Base-by-base conservation (phyloP, 2,797 vertebrate genomes). In the Anas georgica region DNA sequence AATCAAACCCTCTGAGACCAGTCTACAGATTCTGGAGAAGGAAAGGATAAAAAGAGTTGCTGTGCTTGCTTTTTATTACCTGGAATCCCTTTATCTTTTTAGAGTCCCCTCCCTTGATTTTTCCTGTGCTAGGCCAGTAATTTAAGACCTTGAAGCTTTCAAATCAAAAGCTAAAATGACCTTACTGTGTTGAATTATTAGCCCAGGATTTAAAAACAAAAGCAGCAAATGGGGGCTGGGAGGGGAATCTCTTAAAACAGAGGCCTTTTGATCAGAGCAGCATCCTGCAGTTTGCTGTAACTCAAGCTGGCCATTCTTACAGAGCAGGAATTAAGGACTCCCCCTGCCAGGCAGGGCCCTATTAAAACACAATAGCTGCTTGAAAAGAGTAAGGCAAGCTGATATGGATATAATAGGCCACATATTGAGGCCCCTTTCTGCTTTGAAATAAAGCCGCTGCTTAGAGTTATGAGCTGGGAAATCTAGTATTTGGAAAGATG, bases 401-500 rank as follows among this genome's bases (percentile, higher is more conserved):
- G 97, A 98, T 98, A 98, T 97, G 97, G 98, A 98, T 97, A 98
- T 98, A 98, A 98, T 97, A 97, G 98, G 94, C 98, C 97, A 98
- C 98, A 98, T 98, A 98, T 97, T 97, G 97, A 85, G 97, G 93
- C 78, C 93, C 86, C 85, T 98, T 98, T 98, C 96, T 97, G 85
- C 95, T 97, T 94, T 96, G 95, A 97, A 98, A 98, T 98, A 98
- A 98, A 98, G 98, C 97, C 97, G 7, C 97, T 97, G 93, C 97
- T 98, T 95, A 97, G 95, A 97, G 87, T 97, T 97, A 97, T 95
- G 97, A 97, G 96, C 97, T 97, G 97, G 94, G 98, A 98, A 98
- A 97, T 86, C 90, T 78, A 96, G 97, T 83, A 94, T 96, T 96
- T 93, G 96, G 88, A 62, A 96, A 97, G 92, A 96, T 83, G 94